Evolutionary conservation across 2,113 vertebrate species (phyloP).

Genomic region (Saguinus imperator): DNA sequence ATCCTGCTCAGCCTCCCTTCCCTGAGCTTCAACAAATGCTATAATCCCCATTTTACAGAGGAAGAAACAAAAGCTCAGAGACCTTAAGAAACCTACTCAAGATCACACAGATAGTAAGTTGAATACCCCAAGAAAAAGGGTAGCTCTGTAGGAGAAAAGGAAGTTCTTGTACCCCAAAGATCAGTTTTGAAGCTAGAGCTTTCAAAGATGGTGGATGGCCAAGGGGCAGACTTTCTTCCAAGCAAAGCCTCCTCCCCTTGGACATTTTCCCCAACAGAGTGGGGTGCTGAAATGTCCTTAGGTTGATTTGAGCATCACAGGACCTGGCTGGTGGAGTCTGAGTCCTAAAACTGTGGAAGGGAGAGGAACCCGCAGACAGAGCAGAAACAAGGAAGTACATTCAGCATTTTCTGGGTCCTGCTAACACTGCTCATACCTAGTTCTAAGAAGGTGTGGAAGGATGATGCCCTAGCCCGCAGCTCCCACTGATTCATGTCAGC

Average conservation of each 20-base stretch:
- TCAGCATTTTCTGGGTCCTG: background rate
- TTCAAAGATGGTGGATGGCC: background rate
- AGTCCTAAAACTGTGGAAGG: background rate
- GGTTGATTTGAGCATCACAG: background rate
- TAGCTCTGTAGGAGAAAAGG: background rate
- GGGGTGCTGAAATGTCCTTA: background rate
- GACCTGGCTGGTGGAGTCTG: background rate
- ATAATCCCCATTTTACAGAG: background rate
- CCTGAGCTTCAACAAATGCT: background rate
- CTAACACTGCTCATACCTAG: background rate
- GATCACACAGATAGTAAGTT: background rate
- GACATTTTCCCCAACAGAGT: background rate
- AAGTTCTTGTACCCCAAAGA: background rate
- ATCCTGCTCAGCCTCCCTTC: background rate
- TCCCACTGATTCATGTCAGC: conserved; percentile 71
- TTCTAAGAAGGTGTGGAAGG: conserved; percentile 8
- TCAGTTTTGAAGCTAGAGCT: background rate
- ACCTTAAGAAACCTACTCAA: background rate
- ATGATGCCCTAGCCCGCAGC: background rate
- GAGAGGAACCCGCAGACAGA: background rate
- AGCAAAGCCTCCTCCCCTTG: background rate
- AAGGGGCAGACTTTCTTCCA: background rate
- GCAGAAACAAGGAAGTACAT: background rate
- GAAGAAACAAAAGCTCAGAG: conserved; percentile 3
- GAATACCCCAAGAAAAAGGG: background rate